Percentiles rank a stretch among this genome's conserved stretches.
Conservation (phyloP, 1,140 invertebrate genomes). For the Drosophila bifasciata region DNA sequence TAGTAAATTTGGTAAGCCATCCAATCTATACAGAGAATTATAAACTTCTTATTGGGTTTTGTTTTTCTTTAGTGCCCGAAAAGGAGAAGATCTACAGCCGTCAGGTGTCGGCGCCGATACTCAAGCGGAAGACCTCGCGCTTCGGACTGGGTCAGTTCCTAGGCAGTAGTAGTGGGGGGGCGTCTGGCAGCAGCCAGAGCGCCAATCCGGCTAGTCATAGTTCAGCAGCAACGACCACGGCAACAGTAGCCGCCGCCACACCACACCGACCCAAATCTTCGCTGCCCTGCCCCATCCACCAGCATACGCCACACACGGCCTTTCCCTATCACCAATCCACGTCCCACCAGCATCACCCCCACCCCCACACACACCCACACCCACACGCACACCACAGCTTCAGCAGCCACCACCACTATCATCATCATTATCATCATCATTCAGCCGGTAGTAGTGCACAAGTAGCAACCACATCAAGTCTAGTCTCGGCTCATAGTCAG, state of each 20-base stretch:
- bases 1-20: slow-evolving; percentile 89
- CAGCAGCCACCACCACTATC: slow-evolving; percentile 41
- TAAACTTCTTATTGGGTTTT: no score
- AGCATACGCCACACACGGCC: slow-evolving; percentile 45
- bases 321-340: slow-evolving; percentile 62
- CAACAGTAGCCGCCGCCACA: slow-evolving; percentile 57
- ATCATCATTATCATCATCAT: slow-evolving; percentile 42
- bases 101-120: slow-evolving; percentile 94
- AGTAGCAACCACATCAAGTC: slow-evolving; percentile 72
- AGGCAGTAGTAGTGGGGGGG: slow-evolving; percentile 80
- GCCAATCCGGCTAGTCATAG: slow-evolving; percentile 36
- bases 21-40: no score
- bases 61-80: slow-evolving; percentile 85
- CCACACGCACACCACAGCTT: slow-evolving; percentile 9
- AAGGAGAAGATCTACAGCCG: slow-evolving; percentile 95
- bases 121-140: slow-evolving; percentile 95
- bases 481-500: slow-evolving; percentile 81
- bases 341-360: slow-evolving; percentile 30
- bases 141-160: slow-evolving; percentile 95
- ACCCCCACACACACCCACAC: slow-evolving; percentile 23
- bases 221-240: slow-evolving; percentile 79
- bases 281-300: slow-evolving; percentile 77
- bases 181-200: slow-evolving; percentile 68
- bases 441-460: slow-evolving; percentile 72
- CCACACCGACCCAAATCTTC: slow-evolving; percentile 50